These are phyloP conservation scores for Equus quagga DNA, from an alignment of 2,113 vertebrate species.

Conservation along the genomic window DNA sequence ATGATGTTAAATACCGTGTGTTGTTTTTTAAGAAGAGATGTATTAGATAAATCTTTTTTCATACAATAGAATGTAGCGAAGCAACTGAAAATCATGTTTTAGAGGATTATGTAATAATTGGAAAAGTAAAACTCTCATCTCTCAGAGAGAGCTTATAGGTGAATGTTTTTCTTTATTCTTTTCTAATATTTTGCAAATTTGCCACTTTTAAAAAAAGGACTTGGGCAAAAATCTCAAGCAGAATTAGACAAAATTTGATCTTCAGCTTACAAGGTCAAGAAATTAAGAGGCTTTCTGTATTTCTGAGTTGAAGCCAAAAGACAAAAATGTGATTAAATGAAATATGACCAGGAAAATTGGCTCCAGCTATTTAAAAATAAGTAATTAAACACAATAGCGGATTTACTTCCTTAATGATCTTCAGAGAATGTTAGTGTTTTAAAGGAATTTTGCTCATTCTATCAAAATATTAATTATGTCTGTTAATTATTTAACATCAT, in stretches of 20 bases:
- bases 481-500: conserved; percentile 78
- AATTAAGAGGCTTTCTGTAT: background rate
- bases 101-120: background rate
- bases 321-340: background rate
- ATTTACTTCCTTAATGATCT: conserved; percentile 28
- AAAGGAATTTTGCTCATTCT: conserved; percentile 67
- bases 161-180: background rate
- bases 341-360: background rate
- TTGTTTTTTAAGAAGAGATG: background rate
- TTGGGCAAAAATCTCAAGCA: background rate
- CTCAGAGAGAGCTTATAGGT: background rate
- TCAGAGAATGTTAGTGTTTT: conserved; percentile 50
- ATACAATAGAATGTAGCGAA: background rate
- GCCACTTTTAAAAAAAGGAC: background rate
- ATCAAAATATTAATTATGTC: conserved; percentile 75
- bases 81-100: background rate
- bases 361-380: background rate
- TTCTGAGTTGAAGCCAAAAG: background rate
- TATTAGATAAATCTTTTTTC: background rate
- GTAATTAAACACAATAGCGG: background rate
- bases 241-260: background rate
- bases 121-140: background rate
- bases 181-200: background rate
- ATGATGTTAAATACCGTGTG: background rate
- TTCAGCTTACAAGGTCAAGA: background rate